These are phyloP conservation scores for Hemicrepidius hirtus DNA, from an alignment of 2,888 invertebrate genomes.

Conservation along the genomic window DNA sequence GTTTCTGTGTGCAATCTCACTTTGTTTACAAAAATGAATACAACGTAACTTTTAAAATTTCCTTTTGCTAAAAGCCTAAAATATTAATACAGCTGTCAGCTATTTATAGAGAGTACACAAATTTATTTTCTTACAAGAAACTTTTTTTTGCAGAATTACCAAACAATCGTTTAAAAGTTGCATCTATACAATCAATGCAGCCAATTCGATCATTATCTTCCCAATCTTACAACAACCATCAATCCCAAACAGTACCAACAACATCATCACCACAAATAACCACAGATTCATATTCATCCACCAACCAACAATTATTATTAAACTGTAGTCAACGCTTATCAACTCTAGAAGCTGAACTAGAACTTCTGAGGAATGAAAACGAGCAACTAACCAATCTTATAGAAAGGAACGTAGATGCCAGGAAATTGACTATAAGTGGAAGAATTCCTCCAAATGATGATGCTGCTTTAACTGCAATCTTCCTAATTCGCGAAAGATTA, in stretches of 20 bases:
- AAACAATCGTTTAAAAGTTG: no score
- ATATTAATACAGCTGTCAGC: no score
- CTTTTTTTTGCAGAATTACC: no score
- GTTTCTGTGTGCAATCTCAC: slow-evolving; percentile 26
- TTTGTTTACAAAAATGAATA: no score
- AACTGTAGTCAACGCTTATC: slow-evolving; percentile 55
- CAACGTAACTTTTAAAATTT: no score
- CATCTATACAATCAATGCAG: no score
- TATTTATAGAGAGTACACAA: no score
- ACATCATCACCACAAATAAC: neutral
- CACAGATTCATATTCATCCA: slow-evolving; percentile 15
- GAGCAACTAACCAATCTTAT: slow-evolving; percentile 49
- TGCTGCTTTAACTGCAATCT: slow-evolving; percentile 52
- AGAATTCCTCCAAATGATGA: slow-evolving; percentile 56
- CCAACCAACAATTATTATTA: slow-evolving; percentile 29
- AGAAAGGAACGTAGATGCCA: slow-evolving; percentile 52
- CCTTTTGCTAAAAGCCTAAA: no score
- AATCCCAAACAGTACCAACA: no score
- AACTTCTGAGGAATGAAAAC: slow-evolving; percentile 51
- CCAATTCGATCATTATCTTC: no score
- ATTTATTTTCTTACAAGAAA: no score
- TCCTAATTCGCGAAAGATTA: slow-evolving; percentile 61
- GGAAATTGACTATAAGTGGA: slow-evolving; percentile 56
- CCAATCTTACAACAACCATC: no score
- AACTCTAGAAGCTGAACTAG: slow-evolving; percentile 53